phyloP scores from a whole-genome alignment of 2,797 vertebrate genomes.

The Phalloptychus januarius region DNA sequence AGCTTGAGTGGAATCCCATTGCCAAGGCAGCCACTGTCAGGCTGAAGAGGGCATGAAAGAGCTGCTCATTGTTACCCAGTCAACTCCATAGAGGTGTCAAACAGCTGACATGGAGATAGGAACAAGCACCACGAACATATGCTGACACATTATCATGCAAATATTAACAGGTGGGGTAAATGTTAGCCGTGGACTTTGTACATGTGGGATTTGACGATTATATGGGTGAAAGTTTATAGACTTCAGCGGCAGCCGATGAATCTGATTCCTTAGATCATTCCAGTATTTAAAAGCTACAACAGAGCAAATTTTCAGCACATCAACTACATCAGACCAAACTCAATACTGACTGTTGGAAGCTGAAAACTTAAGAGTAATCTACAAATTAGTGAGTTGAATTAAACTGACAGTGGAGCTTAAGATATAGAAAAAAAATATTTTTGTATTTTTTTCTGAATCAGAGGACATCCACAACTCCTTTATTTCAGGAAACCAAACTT shows the following conservation, averaged over 20 bases:
- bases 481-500: not conserved
- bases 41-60: constrained; percentile 13
- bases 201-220: constrained; percentile 6
- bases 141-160: not conserved
- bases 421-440: not conserved
- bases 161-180: constrained; percentile 4
- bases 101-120: not conserved
- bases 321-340: not conserved
- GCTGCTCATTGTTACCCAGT: not conserved
- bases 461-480: not conserved
- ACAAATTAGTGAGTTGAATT: not conserved
- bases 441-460: not conserved
- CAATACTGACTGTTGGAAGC: not conserved
- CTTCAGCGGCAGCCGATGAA: not conserved
- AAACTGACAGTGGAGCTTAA: not conserved
- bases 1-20: constrained; percentile 54
- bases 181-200: constrained; percentile 23
- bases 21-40: constrained; percentile 38
- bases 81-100: constrained; percentile 14
- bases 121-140: not conserved
- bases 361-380: not conserved
- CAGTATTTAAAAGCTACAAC: not conserved
- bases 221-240: constrained; percentile 36
- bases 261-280: not conserved
- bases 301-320: not conserved